phyloP scores from a whole-genome alignment of 2,888 invertebrate genomes.

The Troides helena region DNA sequence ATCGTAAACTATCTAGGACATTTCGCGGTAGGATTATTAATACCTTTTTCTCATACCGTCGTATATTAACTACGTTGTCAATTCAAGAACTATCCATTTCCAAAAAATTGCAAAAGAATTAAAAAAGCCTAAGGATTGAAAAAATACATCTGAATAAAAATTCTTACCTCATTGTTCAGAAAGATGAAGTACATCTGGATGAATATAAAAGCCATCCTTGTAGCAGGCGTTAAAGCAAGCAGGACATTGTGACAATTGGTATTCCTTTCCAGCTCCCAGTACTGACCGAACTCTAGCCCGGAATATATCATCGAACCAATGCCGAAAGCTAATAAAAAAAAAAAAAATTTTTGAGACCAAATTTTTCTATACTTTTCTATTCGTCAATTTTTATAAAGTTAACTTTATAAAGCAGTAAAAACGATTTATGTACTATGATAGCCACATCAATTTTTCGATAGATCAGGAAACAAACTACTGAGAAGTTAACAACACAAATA shows the following conservation, averaged over 20 bases:
- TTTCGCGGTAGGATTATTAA: no score
- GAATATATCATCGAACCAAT: conserved; percentile 98
- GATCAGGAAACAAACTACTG: no score
- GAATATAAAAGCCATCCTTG: conserved; percentile 97
- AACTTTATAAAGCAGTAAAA: no score
- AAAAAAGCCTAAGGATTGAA: not conserved
- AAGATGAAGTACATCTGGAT: conserved; percentile 99
- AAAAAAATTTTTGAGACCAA: not conserved
- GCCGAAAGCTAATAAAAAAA: conserved; percentile 87
- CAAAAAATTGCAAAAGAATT: no score
- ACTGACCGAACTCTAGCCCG: conserved; percentile 96
- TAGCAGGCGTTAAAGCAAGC: conserved; percentile 93
- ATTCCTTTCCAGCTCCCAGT: conserved; percentile 94
- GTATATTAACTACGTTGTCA: no score
- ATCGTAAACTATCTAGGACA: no score
- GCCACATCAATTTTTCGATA: no score
- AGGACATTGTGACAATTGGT: conserved; percentile 95
- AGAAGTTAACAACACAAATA: no score
- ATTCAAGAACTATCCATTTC: no score
- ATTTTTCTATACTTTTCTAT: not conserved
- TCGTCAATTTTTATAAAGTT: no score
- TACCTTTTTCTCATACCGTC: no score
- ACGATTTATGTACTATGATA: no score
- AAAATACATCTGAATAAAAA: not conserved
- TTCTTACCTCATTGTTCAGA: conserved; percentile 93